Evolutionary conservation across 1,140 invertebrate species (phyloP), one percentile per base, ranked within the genome.

Genomic region (Bombus breviceps): DNA sequence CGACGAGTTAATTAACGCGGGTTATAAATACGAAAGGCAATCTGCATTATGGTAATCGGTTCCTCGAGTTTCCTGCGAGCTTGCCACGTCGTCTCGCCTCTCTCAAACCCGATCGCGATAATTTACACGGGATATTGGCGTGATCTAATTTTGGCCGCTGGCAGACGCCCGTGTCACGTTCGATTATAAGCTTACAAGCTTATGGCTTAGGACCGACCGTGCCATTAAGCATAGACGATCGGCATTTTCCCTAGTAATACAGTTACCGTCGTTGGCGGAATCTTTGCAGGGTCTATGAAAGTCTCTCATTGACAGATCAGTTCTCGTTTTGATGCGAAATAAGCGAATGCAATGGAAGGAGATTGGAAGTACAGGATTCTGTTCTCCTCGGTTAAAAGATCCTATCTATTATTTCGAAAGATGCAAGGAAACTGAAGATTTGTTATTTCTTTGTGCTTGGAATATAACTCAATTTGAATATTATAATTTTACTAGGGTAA

Each of bases 91-190:
- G 22, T 28, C 43, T 39, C 34, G 73, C 12, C 59, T 37, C 15
- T 41, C 76, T 83, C 81, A 8, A 8, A 37, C 25, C 15, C 3
- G 89, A 88, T 87, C 82, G 77, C 62, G 88, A 90, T 90, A 88
- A 90, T 90, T 90, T 90, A 86, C 83, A 83, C 73, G 72, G 69
- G 89, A 90, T 87, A 89, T 90, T 80, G 85, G 77, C 83, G 78
- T 83, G 88, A 90, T 90, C 89, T 90, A 90, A 90, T 90, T 90
- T 79, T 77, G 82, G 79, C 59, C 53, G 83, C 62, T 81, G 81
- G 71, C 88, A 81, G 88, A 89, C 88, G 76, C 47, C 32, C 82
- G 79, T 89, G 84, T 89, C 88, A 81, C 87, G 87, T 87, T 89
- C 88, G 88, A 89, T 90, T 83, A 76, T 64, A 37, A 81, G 84